Evolutionary conservation across 2,888 invertebrate genomes (phyloP).

Genomic region (Diaphora mendica): DNA sequence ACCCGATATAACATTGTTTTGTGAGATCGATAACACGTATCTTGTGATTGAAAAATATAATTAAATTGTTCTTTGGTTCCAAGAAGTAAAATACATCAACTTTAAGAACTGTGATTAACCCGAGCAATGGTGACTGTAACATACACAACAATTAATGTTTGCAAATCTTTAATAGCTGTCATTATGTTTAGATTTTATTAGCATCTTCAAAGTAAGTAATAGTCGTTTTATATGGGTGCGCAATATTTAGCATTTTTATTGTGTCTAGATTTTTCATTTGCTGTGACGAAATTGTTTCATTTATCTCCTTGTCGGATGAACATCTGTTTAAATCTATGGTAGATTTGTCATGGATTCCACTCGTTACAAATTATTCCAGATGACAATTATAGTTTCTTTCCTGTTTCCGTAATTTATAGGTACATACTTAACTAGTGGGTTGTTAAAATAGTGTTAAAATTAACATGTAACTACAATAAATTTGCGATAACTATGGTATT

Average conservation of each 20-base stretch:
- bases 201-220: constrained; percentile 41
- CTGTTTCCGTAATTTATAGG: constrained; percentile 30
- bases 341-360: constrained; percentile 36
- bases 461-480: constrained; percentile 58
- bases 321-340: constrained; percentile 44
- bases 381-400: constrained; percentile 21
- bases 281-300: constrained; percentile 33
- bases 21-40: constrained; percentile 44
- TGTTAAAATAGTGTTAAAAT: constrained; percentile 45
- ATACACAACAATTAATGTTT: constrained; percentile 27
- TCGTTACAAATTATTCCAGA: constrained; percentile 33
- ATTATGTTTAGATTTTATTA: constrained; percentile 45
- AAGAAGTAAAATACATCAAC: constrained; percentile 12
- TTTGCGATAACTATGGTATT: constrained; percentile 58
- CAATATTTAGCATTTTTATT: constrained; percentile 42
- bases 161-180: constrained; percentile 30
- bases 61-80: constrained; percentile 18
- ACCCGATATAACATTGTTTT: constrained; percentile 53
- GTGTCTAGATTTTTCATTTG: constrained; percentile 32
- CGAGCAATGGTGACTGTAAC: constrained; percentile 21
- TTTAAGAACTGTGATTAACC: constrained; percentile 27
- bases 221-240: constrained; percentile 25
- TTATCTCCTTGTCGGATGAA: constrained; percentile 43
- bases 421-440: background rate
- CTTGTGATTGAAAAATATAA: constrained; percentile 22